Evolutionary conservation across 2,888 invertebrate genomes (phyloP).

Genomic region (Tiliacea aurago): DNA sequence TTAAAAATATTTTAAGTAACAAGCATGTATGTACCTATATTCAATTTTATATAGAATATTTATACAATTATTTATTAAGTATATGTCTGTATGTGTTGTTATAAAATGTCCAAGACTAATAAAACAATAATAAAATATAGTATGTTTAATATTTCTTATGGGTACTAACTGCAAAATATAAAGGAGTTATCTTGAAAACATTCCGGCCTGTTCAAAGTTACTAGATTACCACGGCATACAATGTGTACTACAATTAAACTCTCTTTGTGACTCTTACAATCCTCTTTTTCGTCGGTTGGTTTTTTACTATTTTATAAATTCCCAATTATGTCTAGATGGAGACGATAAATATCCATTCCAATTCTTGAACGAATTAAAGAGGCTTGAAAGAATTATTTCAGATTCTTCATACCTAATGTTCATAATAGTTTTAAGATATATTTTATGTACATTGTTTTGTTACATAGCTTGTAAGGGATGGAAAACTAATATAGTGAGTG

Average conservation of each 20-base stretch:
- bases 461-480: slow-evolving; percentile 81
- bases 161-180: slow-evolving; percentile 26
- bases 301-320: slow-evolving; percentile 39
- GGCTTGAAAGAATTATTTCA: slow-evolving; percentile 64
- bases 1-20: slow-evolving; percentile 32
- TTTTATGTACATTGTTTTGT: slow-evolving; percentile 75
- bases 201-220: slow-evolving; percentile 68
- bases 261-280: slow-evolving; percentile 53
- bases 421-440: slow-evolving; percentile 76
- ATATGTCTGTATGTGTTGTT: slow-evolving; percentile 49
- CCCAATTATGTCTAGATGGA: slow-evolving; percentile 60
- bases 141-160: slow-evolving; percentile 41
- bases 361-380: slow-evolving; percentile 61
- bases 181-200: slow-evolving; percentile 42
- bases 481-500: slow-evolving; percentile 79
- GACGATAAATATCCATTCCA: slow-evolving; percentile 58
- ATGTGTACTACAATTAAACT: slow-evolving; percentile 32
- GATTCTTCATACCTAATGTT: slow-evolving; percentile 70
- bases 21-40: slow-evolving; percentile 9
- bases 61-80: slow-evolving; percentile 46
- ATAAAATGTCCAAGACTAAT: slow-evolving; percentile 47
- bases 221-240: slow-evolving; percentile 45
- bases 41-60: slow-evolving; percentile 48
- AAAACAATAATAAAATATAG: slow-evolving; percentile 38
- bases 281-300: slow-evolving; percentile 61